Conservation (phyloP, 2,113 vertebrate species). For the Xerus inauris region DNA sequence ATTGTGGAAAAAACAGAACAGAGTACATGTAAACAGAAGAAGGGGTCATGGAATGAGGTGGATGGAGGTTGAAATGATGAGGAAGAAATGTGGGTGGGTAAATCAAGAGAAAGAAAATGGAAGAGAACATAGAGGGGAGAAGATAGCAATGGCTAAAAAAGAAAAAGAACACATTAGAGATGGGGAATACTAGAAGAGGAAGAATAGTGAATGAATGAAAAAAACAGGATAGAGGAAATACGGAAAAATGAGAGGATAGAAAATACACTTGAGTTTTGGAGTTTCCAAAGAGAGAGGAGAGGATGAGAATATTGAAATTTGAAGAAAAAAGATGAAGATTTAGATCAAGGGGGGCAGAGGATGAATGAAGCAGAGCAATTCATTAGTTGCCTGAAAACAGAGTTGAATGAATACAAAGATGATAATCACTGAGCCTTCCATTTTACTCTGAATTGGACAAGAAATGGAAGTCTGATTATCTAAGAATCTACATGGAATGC, state of each 20-base stretch:
- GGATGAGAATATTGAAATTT: not conserved
- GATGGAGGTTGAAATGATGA: not conserved
- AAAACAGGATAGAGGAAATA: not conserved
- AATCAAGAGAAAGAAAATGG: not conserved
- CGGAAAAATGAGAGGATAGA: not conserved
- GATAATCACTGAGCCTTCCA: not conserved
- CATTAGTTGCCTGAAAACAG: not conserved
- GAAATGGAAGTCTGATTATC: not conserved
- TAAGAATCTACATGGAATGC: not conserved
- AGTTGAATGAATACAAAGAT: not conserved
- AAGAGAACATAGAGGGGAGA: not conserved
- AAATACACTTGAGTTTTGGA: not conserved
- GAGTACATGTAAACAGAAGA: not conserved
- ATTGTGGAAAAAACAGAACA: not conserved
- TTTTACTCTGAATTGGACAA: constrained; percentile 15
- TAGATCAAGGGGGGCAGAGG: not conserved
- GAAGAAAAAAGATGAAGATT: not conserved
- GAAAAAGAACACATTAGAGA: not conserved
- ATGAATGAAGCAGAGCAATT: not conserved
- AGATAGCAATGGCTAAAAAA: not conserved
- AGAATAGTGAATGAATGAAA: not conserved
- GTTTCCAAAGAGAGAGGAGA: not conserved
- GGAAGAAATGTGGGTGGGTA: not conserved
- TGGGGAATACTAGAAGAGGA: not conserved
- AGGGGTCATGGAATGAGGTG: not conserved